Conservation (phyloP, 2,888 invertebrate genomes). For the Cheilosia grossa region DNA sequence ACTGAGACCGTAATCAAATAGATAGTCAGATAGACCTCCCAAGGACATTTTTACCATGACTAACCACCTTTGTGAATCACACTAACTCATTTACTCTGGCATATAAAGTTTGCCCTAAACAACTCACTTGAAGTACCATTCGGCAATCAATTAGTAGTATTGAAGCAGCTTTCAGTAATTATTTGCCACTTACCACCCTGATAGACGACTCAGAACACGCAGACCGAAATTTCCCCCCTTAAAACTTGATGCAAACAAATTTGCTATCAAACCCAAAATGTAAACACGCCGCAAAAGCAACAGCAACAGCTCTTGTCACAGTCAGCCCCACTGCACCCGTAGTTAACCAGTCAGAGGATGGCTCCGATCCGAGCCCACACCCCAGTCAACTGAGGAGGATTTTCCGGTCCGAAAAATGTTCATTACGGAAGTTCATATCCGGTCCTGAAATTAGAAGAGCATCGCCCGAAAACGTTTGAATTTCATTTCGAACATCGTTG, state of each 20-base stretch:
- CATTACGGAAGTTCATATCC: constrained; percentile 95
- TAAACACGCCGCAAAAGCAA: constrained; percentile 60
- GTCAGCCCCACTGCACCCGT: not conserved
- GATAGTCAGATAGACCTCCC: not conserved
- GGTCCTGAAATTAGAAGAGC: constrained; percentile 83
- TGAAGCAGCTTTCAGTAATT: constrained; percentile 66
- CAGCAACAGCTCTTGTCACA: constrained; percentile 50
- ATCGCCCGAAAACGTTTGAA: constrained; percentile 75
- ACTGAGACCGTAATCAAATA: not conserved
- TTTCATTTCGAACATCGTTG: constrained; percentile 67
- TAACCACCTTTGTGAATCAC: constrained; percentile 12
- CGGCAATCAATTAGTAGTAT: constrained; percentile 65
- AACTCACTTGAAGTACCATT: constrained; percentile 34
- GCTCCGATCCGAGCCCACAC: constrained; percentile 61
- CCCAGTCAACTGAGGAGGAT: constrained; percentile 79
- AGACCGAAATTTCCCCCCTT: not conserved
- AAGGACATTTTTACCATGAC: constrained; percentile 14
- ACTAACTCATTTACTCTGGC: constrained; percentile 7
- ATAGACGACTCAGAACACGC: constrained; percentile 13
- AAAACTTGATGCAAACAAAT: constrained; percentile 58
- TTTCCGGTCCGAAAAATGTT: constrained; percentile 87
- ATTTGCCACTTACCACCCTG: constrained; percentile 63
- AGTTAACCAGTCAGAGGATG: constrained; percentile 11
- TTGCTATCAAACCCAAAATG: constrained; percentile 69
- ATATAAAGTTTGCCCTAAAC: constrained; percentile 15